Base-by-base conservation (phyloP, 2,797 vertebrate species). In the Enteromius viviparus region DNA sequence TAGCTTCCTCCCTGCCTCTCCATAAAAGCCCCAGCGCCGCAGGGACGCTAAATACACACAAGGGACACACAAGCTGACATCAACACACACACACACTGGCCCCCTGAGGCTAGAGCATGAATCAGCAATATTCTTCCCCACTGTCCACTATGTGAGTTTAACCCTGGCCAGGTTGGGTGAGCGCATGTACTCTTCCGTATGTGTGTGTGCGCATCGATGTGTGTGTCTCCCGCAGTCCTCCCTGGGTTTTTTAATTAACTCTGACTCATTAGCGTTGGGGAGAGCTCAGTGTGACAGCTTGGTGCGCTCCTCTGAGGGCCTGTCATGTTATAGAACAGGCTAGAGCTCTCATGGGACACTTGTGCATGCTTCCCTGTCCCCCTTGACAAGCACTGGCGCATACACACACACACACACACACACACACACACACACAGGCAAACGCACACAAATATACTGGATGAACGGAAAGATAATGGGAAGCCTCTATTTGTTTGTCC, bases 161-260 rank as follows among this genome's bases (percentile, higher is more conserved):
- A 86, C 80, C 81, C 83, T 49, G 74, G 74, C 34, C 60, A 64
- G 40, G 60, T 64, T 58, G 11, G 84, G n/a, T 53, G 47, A 76
- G 62, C 14, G 34, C 42, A 55, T 82, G 65, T 84, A 85, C 86
- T 88, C 86, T 78, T 84, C 49, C 29, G 66, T 69, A 58, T 83
- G 81, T 15, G 76, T 62, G 86, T 88, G 90, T 88, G 83, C 76
- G 77, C 26, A 80, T 71, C 49, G 81, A 84, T 10, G 78, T 66
- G 26, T 87, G 88, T 87, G 82, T 88, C 88, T 88, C 90, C 87
- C 86, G 84, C 85, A 84, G 82, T 78, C 82, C 76, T 75, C 77
- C 60, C 68, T 69, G 78, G 68, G 51, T 86, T 93, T 94, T 94
- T 94, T 94, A 95, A 94, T 94, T 94, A 94, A 93, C 89, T 91